Evolutionary conservation across 1,140 invertebrate species (phyloP), one percentile per base, ranked within the genome.

Genomic region (Ectropis grisescens): DNA sequence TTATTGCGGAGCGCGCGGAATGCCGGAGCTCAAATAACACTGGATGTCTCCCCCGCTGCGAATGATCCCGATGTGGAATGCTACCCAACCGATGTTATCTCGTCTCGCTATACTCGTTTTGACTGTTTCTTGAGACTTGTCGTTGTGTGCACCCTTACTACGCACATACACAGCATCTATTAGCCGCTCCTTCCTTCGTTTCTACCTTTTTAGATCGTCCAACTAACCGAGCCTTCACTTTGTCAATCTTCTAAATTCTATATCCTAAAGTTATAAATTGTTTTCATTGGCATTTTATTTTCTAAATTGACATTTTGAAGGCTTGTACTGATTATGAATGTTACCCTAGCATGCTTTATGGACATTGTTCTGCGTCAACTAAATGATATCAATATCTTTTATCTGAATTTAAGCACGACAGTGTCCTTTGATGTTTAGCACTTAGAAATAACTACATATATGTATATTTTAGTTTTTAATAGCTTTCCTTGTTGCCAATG

Each of bases 141-240:
- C 38, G 49, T 57, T 75, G 75, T 80, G 59, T 80, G 75, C 75
- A 80, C 75, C 50, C 59, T 53, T 58, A 74, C 60, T 52, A 49
- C 53, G 65, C 71, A 72, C 60, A 61, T 33, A 60, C 64, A 70
- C 64, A 58, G 58, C 65, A 67, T 57, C 39, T 59, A 42, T 58
- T 80, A 78, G 70, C 38, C 68, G 70, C 76, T 81, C 72, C 76
- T 81, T 78, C 70, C 72, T 81, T 69, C 72, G 64, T 75, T 64
- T 61, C 64, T 69, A 81, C 70, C 72, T 81, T 81, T 78, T 58
- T 81, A 76, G 76, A 74, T 81, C 76, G 75, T 81, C 75, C 75
- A 81, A 75, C 58, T 55, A 58, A 51, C 22, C 33, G 47, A 52
- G 56, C 58, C 58, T 50, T 56, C 58, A 43, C 47, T 51, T 61